These are phyloP conservation scores for Eupithecia tripunctaria DNA, from an alignment of 2,888 invertebrate genomes.

Conservation along the genomic window DNA sequence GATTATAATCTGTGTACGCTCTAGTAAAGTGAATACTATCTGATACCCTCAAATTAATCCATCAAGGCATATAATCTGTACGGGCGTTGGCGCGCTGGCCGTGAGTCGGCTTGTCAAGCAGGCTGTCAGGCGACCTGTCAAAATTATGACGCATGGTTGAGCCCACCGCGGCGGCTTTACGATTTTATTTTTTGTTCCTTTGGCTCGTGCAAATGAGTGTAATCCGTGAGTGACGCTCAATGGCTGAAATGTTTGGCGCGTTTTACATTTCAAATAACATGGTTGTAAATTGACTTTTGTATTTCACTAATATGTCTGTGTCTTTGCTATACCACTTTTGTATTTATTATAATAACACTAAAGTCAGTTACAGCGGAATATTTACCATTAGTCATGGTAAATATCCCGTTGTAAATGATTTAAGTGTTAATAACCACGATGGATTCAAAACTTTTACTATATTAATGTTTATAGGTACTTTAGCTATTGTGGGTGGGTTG, in stretches of 20 bases:
- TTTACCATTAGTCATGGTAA: no score
- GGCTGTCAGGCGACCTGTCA: constrained; percentile 75
- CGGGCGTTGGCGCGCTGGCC: constrained; percentile 60
- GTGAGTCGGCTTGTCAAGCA: constrained; percentile 69
- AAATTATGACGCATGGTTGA: constrained; percentile 79
- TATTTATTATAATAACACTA: no score
- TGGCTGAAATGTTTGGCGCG: constrained; percentile 30
- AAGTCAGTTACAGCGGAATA: no score
- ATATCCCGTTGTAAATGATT: no score
- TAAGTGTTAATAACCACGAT: no score
- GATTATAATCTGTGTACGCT: constrained; percentile 59
- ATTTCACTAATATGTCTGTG: no score
- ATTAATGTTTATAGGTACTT: no score
- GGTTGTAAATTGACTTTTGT: constrained; percentile 1
- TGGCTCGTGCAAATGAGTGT: constrained; percentile 25
- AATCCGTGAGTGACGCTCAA: constrained; percentile 31
- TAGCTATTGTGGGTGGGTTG: no score
- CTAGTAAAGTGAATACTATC: constrained; percentile 58
- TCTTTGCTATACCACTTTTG: no score
- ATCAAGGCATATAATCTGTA: constrained; percentile 77
- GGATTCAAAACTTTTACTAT: no score
- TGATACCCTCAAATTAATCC: constrained; percentile 77
- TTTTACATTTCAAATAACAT: not conserved
- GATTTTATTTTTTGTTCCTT: constrained; percentile 51
- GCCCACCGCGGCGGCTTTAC: constrained; percentile 66